phyloP scores from a whole-genome alignment of 1,140 invertebrate species.

The Andricus grossulariae region DNA sequence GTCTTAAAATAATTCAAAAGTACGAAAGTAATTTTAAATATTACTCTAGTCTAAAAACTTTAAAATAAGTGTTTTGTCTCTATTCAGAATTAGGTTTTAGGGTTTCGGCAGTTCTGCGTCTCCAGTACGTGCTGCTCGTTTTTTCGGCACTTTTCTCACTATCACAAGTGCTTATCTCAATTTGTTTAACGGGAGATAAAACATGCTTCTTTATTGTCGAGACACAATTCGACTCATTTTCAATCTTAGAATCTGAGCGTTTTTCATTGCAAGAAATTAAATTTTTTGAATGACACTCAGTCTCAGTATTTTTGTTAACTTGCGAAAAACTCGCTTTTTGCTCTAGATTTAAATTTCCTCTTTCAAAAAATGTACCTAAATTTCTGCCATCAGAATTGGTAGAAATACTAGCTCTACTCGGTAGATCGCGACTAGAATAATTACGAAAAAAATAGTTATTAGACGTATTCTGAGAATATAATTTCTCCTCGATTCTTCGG shows the following conservation, averaged over 20 bases:
- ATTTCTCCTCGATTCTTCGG: constrained; percentile 71
- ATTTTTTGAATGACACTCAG: constrained; percentile 40
- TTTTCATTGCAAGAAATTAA: constrained; percentile 44
- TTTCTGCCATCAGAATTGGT: constrained; percentile 38
- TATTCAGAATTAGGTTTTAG: constrained; percentile 41
- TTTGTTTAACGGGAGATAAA: not conserved
- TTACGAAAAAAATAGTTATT: constrained; percentile 60
- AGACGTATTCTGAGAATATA: constrained; percentile 61
- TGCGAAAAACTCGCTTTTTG: constrained; percentile 32
- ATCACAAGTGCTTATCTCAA: not conserved
- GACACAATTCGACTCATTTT: constrained; percentile 51
- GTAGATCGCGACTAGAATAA: constrained; percentile 49
- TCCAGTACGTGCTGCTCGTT: constrained; percentile 52
- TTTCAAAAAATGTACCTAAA: not conserved
- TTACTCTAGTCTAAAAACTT: not conserved
- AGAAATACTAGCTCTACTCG: constrained; percentile 26
- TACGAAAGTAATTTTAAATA: too few relatives aligned
- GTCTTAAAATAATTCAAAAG: too few relatives aligned
- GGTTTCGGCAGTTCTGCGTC: constrained; percentile 57
- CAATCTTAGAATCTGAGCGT: constrained; percentile 32
- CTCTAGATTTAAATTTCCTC: constrained; percentile 25
- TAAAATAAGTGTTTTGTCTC: constrained; percentile 27
- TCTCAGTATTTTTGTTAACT: constrained; percentile 34
- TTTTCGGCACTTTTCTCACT: constrained; percentile 1
- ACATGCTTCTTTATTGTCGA: constrained; percentile 55